Evolutionary conservation across 2,888 invertebrate species (phyloP).

Genomic region (Ypsolopha scabrella): DNA sequence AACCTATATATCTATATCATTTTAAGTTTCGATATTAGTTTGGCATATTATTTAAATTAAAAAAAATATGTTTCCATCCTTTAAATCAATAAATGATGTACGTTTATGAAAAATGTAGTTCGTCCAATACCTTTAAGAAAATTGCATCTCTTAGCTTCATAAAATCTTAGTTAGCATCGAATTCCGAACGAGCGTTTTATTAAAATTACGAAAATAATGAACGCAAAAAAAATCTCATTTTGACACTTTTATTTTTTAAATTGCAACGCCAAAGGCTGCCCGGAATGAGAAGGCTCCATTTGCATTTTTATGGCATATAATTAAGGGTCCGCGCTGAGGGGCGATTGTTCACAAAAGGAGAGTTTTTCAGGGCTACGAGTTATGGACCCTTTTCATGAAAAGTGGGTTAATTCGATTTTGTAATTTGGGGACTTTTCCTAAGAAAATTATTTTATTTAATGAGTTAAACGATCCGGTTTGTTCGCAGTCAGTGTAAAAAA

Average conservation of each 20-base stretch:
- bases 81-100: too few relatives aligned
- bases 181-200: too few relatives aligned
- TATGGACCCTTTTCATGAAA: neutral
- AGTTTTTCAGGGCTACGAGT: neutral
- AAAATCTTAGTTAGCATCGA: too few relatives aligned
- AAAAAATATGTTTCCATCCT: too few relatives aligned
- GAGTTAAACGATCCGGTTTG: neutral
- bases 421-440: neutral
- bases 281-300: neutral
- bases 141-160: too few relatives aligned
- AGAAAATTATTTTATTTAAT: neutral
- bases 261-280: neutral
- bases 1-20: too few relatives aligned
- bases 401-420: neutral
- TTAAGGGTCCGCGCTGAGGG: neutral
- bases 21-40: too few relatives aligned
- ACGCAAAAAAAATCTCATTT: neutral
- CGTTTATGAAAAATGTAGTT: too few relatives aligned
- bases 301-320: slow-evolving; percentile 2
- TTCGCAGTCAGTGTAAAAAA: too few relatives aligned
- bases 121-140: too few relatives aligned
- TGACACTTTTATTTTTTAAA: slow-evolving; percentile 2
- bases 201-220: too few relatives aligned
- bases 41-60: too few relatives aligned
- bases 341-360: neutral